These are phyloP conservation scores for Lycaena phlaeas DNA, from an alignment of 2,888 invertebrate genomes.

Conservation along the genomic window DNA sequence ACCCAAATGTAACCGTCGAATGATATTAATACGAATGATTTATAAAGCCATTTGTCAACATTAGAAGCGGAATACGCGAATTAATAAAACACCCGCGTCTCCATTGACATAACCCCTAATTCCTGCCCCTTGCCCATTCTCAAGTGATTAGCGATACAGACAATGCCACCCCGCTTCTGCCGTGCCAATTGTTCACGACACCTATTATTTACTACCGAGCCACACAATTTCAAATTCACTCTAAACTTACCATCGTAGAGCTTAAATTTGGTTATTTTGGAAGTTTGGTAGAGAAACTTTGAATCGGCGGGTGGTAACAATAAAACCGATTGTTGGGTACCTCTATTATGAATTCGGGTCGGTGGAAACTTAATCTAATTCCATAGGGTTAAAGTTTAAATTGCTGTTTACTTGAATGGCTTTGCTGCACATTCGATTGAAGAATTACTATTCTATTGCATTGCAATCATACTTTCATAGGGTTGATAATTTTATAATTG, in stretches of 20 bases:
- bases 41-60: slow-evolving; percentile 11
- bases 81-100: slow-evolving; percentile 36
- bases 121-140: slow-evolving; percentile 25
- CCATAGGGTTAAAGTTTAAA: slow-evolving; percentile 22
- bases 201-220: slow-evolving; percentile 38
- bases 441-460: slow-evolving; percentile 57
- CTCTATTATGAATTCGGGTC: slow-evolving; percentile 34
- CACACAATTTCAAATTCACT: slow-evolving; percentile 24
- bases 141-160: slow-evolving; percentile 30
- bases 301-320: slow-evolving; percentile 66
- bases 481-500: background rate
- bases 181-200: slow-evolving; percentile 53
- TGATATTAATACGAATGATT: slow-evolving; percentile 8
- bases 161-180: slow-evolving; percentile 36
- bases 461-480: slow-evolving; percentile 40
- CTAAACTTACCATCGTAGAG: slow-evolving; percentile 12
- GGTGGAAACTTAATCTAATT: slow-evolving; percentile 30
- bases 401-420: slow-evolving; percentile 18
- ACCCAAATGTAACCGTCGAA: slow-evolving; percentile 3
- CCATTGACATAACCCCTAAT: slow-evolving; percentile 30
- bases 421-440: slow-evolving; percentile 42
- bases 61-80: slow-evolving; percentile 19
- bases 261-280: slow-evolving; percentile 16
- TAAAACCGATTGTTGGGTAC: slow-evolving; percentile 54
- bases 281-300: slow-evolving; percentile 35